phyloP scores from a whole-genome alignment of 2,797 vertebrate species.

The Protosalanx chinensis region DNA sequence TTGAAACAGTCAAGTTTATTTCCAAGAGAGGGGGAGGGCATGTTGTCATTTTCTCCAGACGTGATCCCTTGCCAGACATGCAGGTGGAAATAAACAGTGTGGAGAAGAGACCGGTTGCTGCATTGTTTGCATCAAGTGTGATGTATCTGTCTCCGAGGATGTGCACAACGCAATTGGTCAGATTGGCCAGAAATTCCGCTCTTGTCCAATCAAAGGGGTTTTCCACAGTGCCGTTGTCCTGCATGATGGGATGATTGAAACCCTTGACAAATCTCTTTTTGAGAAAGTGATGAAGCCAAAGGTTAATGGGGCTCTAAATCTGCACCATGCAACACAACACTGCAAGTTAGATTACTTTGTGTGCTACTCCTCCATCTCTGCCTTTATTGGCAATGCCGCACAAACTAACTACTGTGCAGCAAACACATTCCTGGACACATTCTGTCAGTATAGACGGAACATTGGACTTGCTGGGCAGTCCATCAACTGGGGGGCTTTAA shows the following conservation, averaged over 20 bases:
- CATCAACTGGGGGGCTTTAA: slow-evolving; percentile 84
- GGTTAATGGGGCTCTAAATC: slow-evolving; percentile 80
- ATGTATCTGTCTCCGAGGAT: slow-evolving; percentile 61
- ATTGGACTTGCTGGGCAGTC: slow-evolving; percentile 79
- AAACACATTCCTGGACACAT: slow-evolving; percentile 82
- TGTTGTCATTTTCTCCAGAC: slow-evolving; percentile 78
- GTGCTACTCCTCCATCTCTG: slow-evolving; percentile 82
- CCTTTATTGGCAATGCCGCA: slow-evolving; percentile 78
- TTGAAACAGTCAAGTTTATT: slow-evolving; percentile 86
- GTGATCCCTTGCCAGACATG: slow-evolving; percentile 61
- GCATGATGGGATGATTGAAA: slow-evolving; percentile 74
- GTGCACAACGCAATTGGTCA: slow-evolving; percentile 65
- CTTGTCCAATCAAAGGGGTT: slow-evolving; percentile 75
- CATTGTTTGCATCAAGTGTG: slow-evolving; percentile 71
- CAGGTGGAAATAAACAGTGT: slow-evolving; percentile 67
- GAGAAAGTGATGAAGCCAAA: slow-evolving; percentile 82
- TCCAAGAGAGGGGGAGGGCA: slow-evolving; percentile 71
- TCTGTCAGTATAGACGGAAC: slow-evolving; percentile 82
- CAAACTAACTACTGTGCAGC: slow-evolving; percentile 87
- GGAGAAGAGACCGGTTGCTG: slow-evolving; percentile 57
- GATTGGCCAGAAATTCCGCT: slow-evolving; percentile 65
- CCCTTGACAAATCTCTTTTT: slow-evolving; percentile 70
- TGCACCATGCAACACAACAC: slow-evolving; percentile 74
- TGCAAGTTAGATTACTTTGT: slow-evolving; percentile 83
- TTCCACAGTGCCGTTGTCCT: slow-evolving; percentile 86